A percentile compares a stretch with the other conserved stretches of the same genome.
Evolutionary conservation across 2,113 vertebrate genomes (phyloP).

Genomic region (Candoia aspera): DNA sequence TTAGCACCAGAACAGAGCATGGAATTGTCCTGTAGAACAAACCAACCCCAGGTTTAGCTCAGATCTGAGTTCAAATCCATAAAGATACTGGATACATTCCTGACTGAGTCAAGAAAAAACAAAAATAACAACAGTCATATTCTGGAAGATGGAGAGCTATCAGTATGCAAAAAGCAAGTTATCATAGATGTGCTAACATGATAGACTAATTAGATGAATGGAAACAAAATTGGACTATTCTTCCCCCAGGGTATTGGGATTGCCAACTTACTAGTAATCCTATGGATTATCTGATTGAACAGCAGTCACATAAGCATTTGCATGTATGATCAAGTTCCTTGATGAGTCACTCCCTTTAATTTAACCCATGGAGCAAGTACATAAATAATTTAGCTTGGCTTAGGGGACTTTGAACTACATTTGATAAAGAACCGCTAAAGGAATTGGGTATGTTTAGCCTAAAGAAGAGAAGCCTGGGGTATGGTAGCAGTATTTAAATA

Average conservation of each 20-base stretch:
- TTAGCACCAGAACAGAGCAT: not conserved
- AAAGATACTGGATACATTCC: not conserved
- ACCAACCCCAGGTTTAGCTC: not conserved
- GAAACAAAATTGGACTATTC: not conserved
- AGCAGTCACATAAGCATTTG: not conserved
- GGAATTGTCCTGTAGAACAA: not conserved
- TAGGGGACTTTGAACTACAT: too few species aligned
- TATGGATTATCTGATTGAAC: not conserved
- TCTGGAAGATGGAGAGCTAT: not conserved
- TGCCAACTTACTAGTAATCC: not conserved
- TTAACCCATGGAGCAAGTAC: not conserved
- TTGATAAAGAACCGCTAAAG: too few species aligned
- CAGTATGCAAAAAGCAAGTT: not conserved
- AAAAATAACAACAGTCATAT: not conserved
- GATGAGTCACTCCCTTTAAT: not conserved
- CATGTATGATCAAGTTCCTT: not conserved
- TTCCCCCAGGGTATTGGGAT: not conserved
- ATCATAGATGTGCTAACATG: not conserved
- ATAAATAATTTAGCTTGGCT: too few species aligned
- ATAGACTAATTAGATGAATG: not conserved
- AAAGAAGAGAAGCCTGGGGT: not conserved
- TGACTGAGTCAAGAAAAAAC: not conserved
- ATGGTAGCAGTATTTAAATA: not conserved
- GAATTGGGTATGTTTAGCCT: too few species aligned
- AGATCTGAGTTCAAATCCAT: not conserved